Evolutionary conservation across 2,113 vertebrate genomes (phyloP).

Genomic region (Bufo gargarizans): DNA sequence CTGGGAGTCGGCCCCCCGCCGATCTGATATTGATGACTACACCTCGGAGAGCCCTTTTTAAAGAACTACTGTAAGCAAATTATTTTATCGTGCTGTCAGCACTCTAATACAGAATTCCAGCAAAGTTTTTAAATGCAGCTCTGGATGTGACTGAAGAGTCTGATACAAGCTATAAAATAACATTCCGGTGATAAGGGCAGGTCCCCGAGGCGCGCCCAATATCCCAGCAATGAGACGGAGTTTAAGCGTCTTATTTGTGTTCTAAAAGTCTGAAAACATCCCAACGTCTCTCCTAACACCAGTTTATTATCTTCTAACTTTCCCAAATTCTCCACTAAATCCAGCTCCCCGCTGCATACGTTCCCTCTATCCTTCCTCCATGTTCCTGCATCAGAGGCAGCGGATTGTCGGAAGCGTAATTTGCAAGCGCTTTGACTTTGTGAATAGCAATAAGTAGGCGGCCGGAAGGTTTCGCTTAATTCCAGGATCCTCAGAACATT

Average conservation of each 20-base stretch:
- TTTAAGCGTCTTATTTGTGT: too few species aligned
- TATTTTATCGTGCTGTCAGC: too few species aligned
- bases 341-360: not conserved
- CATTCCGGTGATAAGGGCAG: too few species aligned
- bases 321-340: not conserved
- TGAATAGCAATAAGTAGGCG: not conserved
- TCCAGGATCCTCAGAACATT: not conserved
- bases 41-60: too few species aligned
- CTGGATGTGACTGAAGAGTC: not conserved
- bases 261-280: too few species aligned
- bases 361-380: not conserved
- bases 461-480: not conserved
- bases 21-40: too few species aligned
- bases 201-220: too few species aligned
- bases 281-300: too few species aligned
- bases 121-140: not conserved
- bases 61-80: too few species aligned
- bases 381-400: not conserved
- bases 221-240: too few species aligned
- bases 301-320: not conserved
- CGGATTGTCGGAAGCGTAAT: not conserved
- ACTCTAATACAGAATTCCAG: too few species aligned
- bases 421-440: conserved; percentile 3
- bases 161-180: not conserved
- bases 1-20: too few species aligned